Percentiles rank a stretch among this genome's conserved stretches.
These are phyloP conservation scores for Elaphurus davidianus DNA, from an alignment of 2,113 vertebrate species.

Conservation along the genomic window DNA sequence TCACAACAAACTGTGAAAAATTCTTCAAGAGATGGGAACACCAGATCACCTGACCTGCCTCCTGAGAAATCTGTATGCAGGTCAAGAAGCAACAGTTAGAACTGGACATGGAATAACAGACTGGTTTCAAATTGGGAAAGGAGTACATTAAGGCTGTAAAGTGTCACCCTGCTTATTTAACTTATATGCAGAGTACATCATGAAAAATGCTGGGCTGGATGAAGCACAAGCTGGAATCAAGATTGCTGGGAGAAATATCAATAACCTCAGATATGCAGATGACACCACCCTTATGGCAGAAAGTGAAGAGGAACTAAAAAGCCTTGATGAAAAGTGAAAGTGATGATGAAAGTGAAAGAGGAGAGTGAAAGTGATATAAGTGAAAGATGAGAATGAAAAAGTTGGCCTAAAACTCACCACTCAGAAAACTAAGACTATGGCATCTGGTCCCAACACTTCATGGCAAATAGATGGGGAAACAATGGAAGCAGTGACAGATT, in stretches of 20 bases:
- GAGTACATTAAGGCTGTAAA: neutral
- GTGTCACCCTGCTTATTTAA: neutral
- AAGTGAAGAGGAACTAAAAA: neutral
- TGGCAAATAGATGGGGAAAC: neutral
- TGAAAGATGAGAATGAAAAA: neutral
- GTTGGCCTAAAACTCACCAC: neutral
- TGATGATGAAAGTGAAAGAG: neutral
- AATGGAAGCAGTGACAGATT: fast-evolving
- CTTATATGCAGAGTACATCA: neutral
- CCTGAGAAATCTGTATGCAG: neutral
- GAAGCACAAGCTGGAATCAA: neutral
- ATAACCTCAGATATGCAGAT: neutral
- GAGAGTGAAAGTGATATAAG: neutral
- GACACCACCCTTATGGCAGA: neutral
- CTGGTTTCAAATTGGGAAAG: neutral
- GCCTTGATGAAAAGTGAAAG: neutral
- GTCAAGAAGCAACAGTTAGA: neutral
- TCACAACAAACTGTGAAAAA: neutral
- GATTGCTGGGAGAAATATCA: neutral
- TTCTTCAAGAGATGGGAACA: neutral
- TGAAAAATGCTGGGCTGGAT: fast-evolving
- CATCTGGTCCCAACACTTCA: neutral
- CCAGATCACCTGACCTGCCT: neutral
- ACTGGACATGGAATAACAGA: neutral
- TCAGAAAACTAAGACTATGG: neutral